These are phyloP conservation scores for Watsonalla binaria DNA, from an alignment of 2,888 invertebrate genomes.

Conservation along the genomic window DNA sequence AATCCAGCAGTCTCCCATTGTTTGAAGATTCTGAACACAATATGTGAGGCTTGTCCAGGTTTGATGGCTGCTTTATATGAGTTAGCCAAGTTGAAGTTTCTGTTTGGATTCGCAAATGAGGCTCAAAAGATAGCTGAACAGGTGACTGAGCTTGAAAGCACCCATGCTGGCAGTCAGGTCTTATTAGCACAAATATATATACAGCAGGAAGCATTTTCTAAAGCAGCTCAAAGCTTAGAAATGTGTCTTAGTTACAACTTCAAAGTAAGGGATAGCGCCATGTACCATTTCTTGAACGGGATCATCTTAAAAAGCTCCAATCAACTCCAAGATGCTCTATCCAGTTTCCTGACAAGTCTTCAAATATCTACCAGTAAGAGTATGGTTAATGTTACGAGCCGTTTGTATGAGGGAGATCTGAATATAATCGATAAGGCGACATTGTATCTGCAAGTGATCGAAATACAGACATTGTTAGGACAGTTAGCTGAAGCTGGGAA, in stretches of 20 bases:
- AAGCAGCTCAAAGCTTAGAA: slow-evolving; percentile 92
- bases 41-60: slow-evolving; percentile 91
- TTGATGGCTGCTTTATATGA: slow-evolving; percentile 82
- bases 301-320: slow-evolving; percentile 87
- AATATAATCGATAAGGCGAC: slow-evolving; percentile 88
- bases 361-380: slow-evolving; percentile 77
- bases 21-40: slow-evolving; percentile 82
- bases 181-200: slow-evolving; percentile 92
- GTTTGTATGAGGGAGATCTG: slow-evolving; percentile 64
- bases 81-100: slow-evolving; percentile 88
- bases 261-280: slow-evolving; percentile 92
- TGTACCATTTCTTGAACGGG: slow-evolving; percentile 93
- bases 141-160: slow-evolving; percentile 87
- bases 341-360: slow-evolving; percentile 87
- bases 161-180: slow-evolving; percentile 90
- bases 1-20: slow-evolving; percentile 74
- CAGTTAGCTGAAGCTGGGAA: slow-evolving; percentile 89
- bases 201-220: slow-evolving; percentile 82
- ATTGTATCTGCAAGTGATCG: slow-evolving; percentile 91
- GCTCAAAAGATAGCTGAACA: slow-evolving; percentile 85
- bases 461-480: slow-evolving; percentile 83
- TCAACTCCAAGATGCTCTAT: slow-evolving; percentile 84
- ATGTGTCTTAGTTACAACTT: slow-evolving; percentile 95
- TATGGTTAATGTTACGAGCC: slow-evolving; percentile 36
- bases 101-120: slow-evolving; percentile 85